Percentiles rank a stretch among this genome's conserved stretches.
Evolutionary conservation across 1,140 invertebrate genomes (phyloP).

Genomic region (Ips typographus): DNA sequence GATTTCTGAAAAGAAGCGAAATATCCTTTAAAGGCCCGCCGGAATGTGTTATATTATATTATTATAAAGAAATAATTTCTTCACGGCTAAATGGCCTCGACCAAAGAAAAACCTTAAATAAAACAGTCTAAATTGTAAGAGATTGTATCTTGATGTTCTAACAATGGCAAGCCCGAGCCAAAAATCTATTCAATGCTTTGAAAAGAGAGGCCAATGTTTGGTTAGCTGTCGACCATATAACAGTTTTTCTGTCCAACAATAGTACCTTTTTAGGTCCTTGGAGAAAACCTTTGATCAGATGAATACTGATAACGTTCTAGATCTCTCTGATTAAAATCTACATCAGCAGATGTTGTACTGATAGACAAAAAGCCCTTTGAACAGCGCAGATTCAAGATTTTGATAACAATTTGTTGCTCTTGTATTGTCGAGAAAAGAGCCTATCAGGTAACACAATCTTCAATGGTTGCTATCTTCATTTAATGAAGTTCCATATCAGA

Average conservation of each 20-base stretch:
- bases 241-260: conserved; percentile 39
- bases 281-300: conserved; percentile 40
- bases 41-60: conserved; percentile 48
- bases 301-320: conserved; percentile 46
- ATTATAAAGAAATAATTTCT: conserved; percentile 52
- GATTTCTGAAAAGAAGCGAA: conserved; percentile 9
- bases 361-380: conserved; percentile 40
- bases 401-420: conserved; percentile 39
- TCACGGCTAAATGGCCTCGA: conserved; percentile 48
- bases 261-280: conserved; percentile 40
- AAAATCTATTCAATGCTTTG: conserved; percentile 46
- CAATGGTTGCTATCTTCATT: conserved; percentile 38
- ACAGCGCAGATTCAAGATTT: conserved; percentile 30
- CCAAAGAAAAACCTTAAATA: conserved; percentile 42
- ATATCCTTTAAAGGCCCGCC: conserved; percentile 11
- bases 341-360: conserved; percentile 44
- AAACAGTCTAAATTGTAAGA: conserved; percentile 47
- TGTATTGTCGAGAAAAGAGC: conserved; percentile 15
- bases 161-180: conserved; percentile 48
- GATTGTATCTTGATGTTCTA: conserved; percentile 47
- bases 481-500: not conserved
- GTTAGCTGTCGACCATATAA: conserved; percentile 49
- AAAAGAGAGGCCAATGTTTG: conserved; percentile 49
- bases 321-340: conserved; percentile 40
- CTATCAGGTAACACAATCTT: conserved; percentile 40